Base-by-base conservation (phyloP, 2,888 invertebrate species). In the Fabriciana adippe region DNA sequence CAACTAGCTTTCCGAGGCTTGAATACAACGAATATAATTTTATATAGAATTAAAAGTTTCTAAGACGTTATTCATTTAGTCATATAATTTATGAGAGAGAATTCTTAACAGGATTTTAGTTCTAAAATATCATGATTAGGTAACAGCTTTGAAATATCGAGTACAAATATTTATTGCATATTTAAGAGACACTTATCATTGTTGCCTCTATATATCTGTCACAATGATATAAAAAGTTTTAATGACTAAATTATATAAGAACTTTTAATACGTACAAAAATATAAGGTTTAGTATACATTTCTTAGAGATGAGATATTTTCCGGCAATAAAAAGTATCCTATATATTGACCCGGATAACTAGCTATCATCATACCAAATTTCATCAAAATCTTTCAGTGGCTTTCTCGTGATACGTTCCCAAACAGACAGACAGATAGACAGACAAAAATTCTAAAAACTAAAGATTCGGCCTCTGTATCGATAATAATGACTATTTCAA, bases 101-200 rank as follows among this genome's bases (percentile, higher is more conserved):
- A 59, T 53, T 61, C 18, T 53, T 41, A 15, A 50, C 51, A 53
- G 6, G 41, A 61, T 21, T 41, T 48, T 6, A 59, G 18, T 50
- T 61, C 51, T 51, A 61, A 61, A 53, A 14, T 53, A 61, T 21
- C 15, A 18, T 61, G 26, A 48, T 59, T 48, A 48, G 48, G 48
- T 61, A 41, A 18, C 18, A 35, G 16, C 15, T 53, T 53, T 61
- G 51, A 61, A 41, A 61, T 61, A 61, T 61, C 18, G 35, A 61
- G 41, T 61, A 61, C 61, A 61, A 61, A 61, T 61, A 61, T 61
- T 53, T 53, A 61, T 61, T 51, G 35, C 51, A 61, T 53, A 53
- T 53, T 41, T 61, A 41, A 53, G 61, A 41, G 41, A 51, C 60
- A 61, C 60, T 61, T 61, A 53, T 61, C 61, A 51, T 61, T 35